phyloP scores from a whole-genome alignment of 2,113 vertebrate genomes.

The Sterna hirundo region DNA sequence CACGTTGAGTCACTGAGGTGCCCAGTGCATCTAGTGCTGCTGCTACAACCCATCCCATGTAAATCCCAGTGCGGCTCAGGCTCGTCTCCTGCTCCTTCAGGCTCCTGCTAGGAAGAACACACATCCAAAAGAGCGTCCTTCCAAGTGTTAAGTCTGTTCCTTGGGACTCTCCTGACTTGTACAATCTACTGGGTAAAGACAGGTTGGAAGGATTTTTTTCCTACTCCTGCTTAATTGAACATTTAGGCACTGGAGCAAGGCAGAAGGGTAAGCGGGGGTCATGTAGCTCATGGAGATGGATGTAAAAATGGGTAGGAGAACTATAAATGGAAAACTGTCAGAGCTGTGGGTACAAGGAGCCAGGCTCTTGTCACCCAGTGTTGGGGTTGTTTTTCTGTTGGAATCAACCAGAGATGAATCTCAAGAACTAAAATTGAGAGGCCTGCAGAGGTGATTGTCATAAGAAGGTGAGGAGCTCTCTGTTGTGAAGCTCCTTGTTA shows the following conservation, averaged over 20 bases:
- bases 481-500: not conserved
- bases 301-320: not conserved
- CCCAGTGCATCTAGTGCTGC: not conserved
- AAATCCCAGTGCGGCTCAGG: not conserved
- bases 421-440: not conserved
- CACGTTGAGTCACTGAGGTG: not conserved
- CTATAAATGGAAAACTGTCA: not conserved
- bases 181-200: not conserved
- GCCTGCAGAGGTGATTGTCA: not conserved
- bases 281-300: not conserved
- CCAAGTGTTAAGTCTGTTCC: not conserved
- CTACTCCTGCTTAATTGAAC: not conserved
- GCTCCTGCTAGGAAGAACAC: not conserved
- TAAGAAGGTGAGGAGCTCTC: not conserved
- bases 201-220: not conserved
- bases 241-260: not conserved
- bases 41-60: conserved; percentile 7
- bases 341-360: not conserved
- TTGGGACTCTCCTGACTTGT: not conserved
- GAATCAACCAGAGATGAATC: not conserved
- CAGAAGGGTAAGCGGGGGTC: not conserved
- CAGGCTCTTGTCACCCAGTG: not conserved
- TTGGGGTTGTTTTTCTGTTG: not conserved
- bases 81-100: not conserved
- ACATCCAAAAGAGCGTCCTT: not conserved